A percentile compares a stretch with the other conserved stretches of the same genome.
phyloP scores from a whole-genome alignment of 2,888 invertebrate species.

The Kuschelorhynchus macadamiae region DNA sequence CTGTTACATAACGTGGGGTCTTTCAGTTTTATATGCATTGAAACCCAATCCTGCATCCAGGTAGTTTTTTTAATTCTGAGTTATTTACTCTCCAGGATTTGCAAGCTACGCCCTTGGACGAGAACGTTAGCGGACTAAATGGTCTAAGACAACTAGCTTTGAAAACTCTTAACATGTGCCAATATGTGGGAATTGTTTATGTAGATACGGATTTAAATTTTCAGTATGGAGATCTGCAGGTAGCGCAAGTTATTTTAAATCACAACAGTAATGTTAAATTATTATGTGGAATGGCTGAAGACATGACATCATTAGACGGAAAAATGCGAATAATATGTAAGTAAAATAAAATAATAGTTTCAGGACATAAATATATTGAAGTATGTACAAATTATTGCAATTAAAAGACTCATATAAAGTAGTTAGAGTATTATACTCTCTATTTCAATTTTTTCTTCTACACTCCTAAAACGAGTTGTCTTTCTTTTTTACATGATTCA shows the following conservation, averaged over 20 bases:
- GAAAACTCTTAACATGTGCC: constrained; percentile 16
- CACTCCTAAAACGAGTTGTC: too few species aligned
- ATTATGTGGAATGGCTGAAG: constrained; percentile 28
- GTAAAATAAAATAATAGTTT: neutral
- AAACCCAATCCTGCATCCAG: too few species aligned
- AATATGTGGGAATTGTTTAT: constrained; percentile 38
- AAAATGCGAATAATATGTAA: constrained; percentile 17
- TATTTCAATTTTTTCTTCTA: too few species aligned
- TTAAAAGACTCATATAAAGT: too few species aligned
- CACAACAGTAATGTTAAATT: constrained; percentile 29
- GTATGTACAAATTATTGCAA: neutral
- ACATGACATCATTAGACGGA: constrained; percentile 20
- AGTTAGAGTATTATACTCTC: too few species aligned
- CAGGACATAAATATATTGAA: neutral
- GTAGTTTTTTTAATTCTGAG: too few species aligned
- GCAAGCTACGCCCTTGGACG: neutral
- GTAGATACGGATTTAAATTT: constrained; percentile 29
- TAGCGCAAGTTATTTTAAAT: constrained; percentile 28
- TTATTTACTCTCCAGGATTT: constrained; percentile 3
- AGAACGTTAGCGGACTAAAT: neutral
- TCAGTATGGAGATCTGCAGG: constrained; percentile 12
- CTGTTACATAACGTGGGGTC: too few species aligned
- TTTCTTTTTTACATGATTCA: too few species aligned
- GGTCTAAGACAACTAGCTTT: neutral
- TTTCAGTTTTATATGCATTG: too few species aligned